Conservation (phyloP, 2,888 invertebrate genomes). For the Agrilus cyanescens region DNA sequence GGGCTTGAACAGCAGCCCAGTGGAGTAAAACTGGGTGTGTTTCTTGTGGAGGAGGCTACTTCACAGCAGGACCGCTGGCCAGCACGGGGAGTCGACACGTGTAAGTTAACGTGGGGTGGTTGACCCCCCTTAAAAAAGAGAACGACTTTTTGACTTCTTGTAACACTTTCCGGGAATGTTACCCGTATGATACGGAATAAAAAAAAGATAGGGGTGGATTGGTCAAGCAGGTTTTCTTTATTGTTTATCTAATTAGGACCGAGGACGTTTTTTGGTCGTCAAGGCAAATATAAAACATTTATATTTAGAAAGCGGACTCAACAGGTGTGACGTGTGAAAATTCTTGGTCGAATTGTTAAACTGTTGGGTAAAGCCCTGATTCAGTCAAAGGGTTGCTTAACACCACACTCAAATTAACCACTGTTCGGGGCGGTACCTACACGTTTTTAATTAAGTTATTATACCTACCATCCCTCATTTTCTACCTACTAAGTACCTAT, state of each 20-base stretch:
- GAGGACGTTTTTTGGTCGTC: no score
- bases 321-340: conserved; percentile 10
- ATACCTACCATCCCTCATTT: no score
- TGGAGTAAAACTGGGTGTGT: conserved; percentile 29
- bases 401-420: no score
- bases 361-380: no score
- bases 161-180: conserved; percentile 31
- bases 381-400: no score
- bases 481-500: no score
- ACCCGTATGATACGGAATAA: conserved; percentile 20
- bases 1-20: conserved; percentile 36
- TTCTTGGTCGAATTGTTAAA: no score
- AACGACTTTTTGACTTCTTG: conserved; percentile 36
- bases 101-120: conserved; percentile 43
- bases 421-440: no score
- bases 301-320: conserved; percentile 12
- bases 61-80: conserved; percentile 18
- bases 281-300: not conserved
- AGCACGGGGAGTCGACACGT: conserved; percentile 38
- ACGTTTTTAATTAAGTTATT: no score
- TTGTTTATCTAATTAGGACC: no score
- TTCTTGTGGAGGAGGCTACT: conserved; percentile 13
- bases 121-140: conserved; percentile 40
- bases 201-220: conserved; percentile 19
- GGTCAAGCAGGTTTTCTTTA: conserved; percentile 2